These are phyloP conservation scores for Osmerus mordax DNA, from an alignment of 2,113 vertebrate genomes.

Conservation along the genomic window DNA sequence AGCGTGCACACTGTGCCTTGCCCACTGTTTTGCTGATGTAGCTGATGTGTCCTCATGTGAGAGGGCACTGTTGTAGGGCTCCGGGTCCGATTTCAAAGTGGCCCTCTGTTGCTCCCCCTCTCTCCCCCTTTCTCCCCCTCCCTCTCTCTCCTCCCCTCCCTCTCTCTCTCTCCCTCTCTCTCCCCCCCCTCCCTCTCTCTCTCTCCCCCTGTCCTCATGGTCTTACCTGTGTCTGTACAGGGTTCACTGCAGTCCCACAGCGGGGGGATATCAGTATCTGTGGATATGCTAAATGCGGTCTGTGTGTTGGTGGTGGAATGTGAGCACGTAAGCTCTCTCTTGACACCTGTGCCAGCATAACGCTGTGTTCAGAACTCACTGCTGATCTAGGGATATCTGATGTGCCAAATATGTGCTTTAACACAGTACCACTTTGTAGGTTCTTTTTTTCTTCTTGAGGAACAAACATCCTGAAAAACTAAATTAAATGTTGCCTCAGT, in stretches of 20 bases:
- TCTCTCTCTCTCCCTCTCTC: not conserved
- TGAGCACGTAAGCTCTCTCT: constrained; percentile 33
- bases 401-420: too few relatives aligned
- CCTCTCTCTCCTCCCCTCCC: not conserved
- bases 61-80: constrained; percentile 57
- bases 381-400: not conserved
- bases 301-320: constrained; percentile 41
- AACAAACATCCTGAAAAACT: too few relatives aligned
- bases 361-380: constrained; percentile 9
- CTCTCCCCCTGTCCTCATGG: not conserved
- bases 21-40: constrained; percentile 43
- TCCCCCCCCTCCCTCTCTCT: not conserved
- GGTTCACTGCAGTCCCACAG: constrained; percentile 46
- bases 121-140: constrained; percentile 2
- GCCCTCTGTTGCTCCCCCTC: constrained; percentile 14
- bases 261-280: constrained; percentile 47
- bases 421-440: too few relatives aligned
- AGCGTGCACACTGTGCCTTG: constrained; percentile 31
- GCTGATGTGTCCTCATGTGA: constrained; percentile 50
- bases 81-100: constrained; percentile 62
- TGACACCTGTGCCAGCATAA: constrained; percentile 36
- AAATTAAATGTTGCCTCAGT: too few relatives aligned
- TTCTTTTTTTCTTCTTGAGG: too few relatives aligned
- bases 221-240: constrained; percentile 10
- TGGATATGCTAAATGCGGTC: constrained; percentile 44